Evolutionary conservation across 2,113 vertebrate species (phyloP).

Genomic region (Periophthalmodon schlosseri): DNA sequence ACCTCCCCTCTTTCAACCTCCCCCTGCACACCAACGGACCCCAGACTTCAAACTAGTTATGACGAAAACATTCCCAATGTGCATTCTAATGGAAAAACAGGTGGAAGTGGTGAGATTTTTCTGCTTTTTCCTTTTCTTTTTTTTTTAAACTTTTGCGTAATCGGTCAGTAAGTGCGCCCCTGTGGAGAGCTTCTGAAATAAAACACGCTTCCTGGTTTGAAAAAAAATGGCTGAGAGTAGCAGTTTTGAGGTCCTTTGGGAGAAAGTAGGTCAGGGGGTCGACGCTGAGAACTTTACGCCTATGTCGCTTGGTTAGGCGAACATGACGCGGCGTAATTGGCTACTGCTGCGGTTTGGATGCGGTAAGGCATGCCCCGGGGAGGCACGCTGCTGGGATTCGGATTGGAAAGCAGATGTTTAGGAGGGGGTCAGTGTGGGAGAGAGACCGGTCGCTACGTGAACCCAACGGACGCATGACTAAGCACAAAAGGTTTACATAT

Average conservation of each 20-base stretch:
- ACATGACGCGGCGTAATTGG: constrained; percentile 42
- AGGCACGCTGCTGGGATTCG: constrained; percentile 50
- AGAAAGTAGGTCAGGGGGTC: constrained; percentile 56
- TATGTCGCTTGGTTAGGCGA: constrained; percentile 27
- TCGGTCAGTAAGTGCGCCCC: neutral
- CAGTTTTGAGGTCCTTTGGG: constrained; percentile 32
- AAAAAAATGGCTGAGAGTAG: constrained; percentile 11
- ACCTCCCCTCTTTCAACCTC: neutral
- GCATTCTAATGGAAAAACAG: neutral
- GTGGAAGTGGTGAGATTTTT: neutral
- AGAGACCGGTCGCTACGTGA: too few relatives aligned
- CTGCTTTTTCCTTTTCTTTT: neutral
- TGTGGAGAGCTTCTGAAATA: neutral
- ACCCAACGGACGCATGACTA: neutral
- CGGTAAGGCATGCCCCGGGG: constrained; percentile 12
- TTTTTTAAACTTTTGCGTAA: neutral
- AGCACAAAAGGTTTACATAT: too few relatives aligned
- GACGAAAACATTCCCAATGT: neutral
- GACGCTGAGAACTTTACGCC: constrained; percentile 29
- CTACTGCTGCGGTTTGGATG: constrained; percentile 34
- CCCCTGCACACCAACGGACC: neutral
- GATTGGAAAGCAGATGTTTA: constrained; percentile 47
- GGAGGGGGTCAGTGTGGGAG: constrained; percentile 23
- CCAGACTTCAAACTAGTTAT: neutral
- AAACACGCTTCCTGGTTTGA: neutral